A percentile compares a stretch with the other conserved stretches of the same genome.
These are phyloP conservation scores for Panzeria rudis DNA, from an alignment of 2,888 invertebrate genomes.

Conservation along the genomic window DNA sequence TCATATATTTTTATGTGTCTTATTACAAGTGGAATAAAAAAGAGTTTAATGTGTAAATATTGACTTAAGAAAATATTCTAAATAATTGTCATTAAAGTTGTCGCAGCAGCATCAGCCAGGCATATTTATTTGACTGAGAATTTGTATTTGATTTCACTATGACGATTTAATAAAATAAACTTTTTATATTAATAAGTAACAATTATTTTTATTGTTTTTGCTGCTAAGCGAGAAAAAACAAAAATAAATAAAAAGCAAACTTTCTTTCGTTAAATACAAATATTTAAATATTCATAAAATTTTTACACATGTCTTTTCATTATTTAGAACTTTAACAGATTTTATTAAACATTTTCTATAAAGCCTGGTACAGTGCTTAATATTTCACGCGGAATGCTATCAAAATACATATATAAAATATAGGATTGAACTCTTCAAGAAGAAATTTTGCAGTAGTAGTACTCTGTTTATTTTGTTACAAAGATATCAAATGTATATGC, in stretches of 20 bases:
- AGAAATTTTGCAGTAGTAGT: no score
- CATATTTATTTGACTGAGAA: not conserved
- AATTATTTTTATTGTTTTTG: constrained; percentile 13
- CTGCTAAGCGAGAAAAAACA: no score
- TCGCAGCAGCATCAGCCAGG: not conserved
- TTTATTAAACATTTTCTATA: no score
- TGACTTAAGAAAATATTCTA: constrained; percentile 63
- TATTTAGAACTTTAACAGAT: no score
- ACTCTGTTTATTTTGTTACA: no score
- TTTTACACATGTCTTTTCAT: constrained; percentile 37
- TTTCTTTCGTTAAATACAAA: not conserved
- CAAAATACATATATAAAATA: no score
- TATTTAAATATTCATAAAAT: constrained; percentile 19
- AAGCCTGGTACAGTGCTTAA: no score
- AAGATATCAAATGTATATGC: no score
- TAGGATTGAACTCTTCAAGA: no score
- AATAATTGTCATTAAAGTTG: constrained; percentile 39
- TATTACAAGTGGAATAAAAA: constrained; percentile 22
- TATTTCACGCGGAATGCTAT: no score
- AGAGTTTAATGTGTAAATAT: constrained; percentile 64
- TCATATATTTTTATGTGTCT: not conserved
- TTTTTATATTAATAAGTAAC: constrained; percentile 8
- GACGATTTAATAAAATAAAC: constrained; percentile 27
- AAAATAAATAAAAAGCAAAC: not conserved
- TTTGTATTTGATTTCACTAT: not conserved